These are phyloP conservation scores for Australoheros scitulus DNA, from an alignment of 2,113 vertebrate species.

Conservation along the genomic window DNA sequence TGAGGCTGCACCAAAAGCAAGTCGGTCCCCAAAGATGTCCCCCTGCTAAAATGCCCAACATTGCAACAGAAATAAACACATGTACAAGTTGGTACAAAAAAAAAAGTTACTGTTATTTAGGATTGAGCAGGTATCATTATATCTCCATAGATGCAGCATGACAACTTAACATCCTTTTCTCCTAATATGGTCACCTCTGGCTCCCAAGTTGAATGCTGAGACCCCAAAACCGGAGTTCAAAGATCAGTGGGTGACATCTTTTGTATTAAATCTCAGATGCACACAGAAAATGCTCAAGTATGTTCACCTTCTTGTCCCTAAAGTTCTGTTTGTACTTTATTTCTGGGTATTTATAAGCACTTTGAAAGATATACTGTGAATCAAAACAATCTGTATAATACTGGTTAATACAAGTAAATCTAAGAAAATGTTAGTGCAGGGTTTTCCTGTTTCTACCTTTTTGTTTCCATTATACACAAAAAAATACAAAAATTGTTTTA, in stretches of 20 bases:
- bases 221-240: background rate
- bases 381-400: background rate
- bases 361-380: background rate
- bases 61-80: background rate
- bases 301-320: background rate
- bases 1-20: background rate
- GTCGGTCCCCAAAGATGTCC: background rate
- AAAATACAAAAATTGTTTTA: background rate
- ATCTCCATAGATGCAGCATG: background rate
- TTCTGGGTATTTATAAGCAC: background rate
- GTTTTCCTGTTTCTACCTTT: background rate
- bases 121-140: background rate
- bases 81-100: background rate
- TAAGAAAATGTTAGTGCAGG: background rate
- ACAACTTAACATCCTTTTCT: background rate
- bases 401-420: background rate
- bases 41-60: background rate
- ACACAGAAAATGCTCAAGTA: background rate
- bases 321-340: background rate
- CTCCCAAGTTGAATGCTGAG: background rate
- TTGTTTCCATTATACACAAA: background rate
- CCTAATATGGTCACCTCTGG: background rate
- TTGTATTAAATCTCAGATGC: background rate
- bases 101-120: background rate
- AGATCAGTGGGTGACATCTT: background rate